Percentiles rank a stretch among this genome's conserved stretches.
These are phyloP conservation scores for Caenorhabditis japonica DNA, from an alignment of 2,888 invertebrate genomes.

Conservation along the genomic window DNA sequence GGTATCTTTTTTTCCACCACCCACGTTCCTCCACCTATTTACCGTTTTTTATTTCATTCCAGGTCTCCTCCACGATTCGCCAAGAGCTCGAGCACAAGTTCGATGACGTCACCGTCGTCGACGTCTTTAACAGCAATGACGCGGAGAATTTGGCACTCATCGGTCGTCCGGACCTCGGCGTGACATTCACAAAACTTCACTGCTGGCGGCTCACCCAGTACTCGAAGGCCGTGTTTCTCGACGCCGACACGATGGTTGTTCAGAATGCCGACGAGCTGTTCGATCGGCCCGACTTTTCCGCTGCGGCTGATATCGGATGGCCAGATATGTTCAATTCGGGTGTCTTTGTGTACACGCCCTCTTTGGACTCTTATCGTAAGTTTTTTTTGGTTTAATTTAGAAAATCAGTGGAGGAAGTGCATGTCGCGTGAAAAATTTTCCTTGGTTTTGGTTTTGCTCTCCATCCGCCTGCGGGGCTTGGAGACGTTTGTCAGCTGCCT, in stretches of 20 bases:
- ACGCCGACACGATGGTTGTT: constrained; percentile 96
- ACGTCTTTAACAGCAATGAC: constrained; percentile 93
- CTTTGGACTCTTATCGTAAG: constrained; percentile 85
- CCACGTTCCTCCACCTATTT: no score
- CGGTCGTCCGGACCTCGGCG: constrained; percentile 93
- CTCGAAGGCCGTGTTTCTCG: constrained; percentile 96
- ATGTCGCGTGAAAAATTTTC: no score
- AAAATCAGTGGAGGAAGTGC: no score
- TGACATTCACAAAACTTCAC: constrained; percentile 98
- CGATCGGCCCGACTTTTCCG: constrained; percentile 83
- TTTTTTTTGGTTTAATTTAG: not conserved
- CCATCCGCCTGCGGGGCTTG: no score
- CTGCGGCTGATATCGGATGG: constrained; percentile 76
- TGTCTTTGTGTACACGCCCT: constrained; percentile 94
- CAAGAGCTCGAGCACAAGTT: constrained; percentile 87
- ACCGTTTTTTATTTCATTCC: no score
- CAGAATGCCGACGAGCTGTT: constrained; percentile 97
- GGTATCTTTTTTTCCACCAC: constrained; percentile 81
- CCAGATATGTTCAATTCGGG: constrained; percentile 86
- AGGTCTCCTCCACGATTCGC: constrained; percentile 80
- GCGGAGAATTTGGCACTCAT: constrained; percentile 90
- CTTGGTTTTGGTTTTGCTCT: no score
- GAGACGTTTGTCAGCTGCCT: no score
- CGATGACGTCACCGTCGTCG: constrained; percentile 89
- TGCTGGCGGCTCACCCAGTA: constrained; percentile 97